Evolutionary conservation across 2,797 vertebrate species (phyloP).

Genomic region (Hippoglossus hippoglossus): DNA sequence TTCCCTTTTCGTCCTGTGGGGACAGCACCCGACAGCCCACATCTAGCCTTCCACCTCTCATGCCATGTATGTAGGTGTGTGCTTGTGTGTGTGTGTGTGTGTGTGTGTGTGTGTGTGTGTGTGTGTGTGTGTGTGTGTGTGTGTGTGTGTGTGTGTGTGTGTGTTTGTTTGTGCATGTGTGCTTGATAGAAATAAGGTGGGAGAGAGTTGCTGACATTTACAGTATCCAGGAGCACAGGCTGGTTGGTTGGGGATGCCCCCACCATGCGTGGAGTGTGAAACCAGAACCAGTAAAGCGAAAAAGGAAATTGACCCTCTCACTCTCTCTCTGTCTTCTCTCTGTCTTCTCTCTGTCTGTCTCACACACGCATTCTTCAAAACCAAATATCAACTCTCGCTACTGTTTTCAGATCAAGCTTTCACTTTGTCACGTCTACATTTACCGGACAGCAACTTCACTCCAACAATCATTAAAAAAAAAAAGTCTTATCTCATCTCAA

Average conservation of each 20-base stretch:
- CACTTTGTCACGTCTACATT: conserved; percentile 1
- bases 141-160: neutral
- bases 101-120: neutral
- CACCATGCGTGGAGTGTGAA: conserved; percentile 40
- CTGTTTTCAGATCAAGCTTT: conserved; percentile 21
- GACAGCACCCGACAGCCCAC: conserved; percentile 60
- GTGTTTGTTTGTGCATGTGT: conserved; percentile 2
- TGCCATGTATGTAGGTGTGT: conserved; percentile 25
- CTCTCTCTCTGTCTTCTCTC: neutral
- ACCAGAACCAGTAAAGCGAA: conserved; percentile 60
- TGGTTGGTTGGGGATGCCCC: conserved; percentile 72
- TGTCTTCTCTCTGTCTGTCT: neutral
- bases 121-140: neutral
- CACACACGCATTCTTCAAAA: neutral
- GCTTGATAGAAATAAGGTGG: conserved; percentile 9
- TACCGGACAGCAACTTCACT: neutral
- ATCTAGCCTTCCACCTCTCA: conserved; percentile 24
- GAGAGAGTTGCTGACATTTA: conserved; percentile 59
- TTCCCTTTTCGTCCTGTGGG: conserved; percentile 38
- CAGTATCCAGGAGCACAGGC: conserved; percentile 55
- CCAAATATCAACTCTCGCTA: conserved; percentile 50
- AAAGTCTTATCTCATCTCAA: no score
- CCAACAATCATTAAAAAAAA: no score
- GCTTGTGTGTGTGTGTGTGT: conserved; percentile 4
- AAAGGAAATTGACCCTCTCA: conserved; percentile 50